These are phyloP conservation scores for Calosoma granatense DNA, from an alignment of 1,140 invertebrate genomes.

Conservation along the genomic window DNA sequence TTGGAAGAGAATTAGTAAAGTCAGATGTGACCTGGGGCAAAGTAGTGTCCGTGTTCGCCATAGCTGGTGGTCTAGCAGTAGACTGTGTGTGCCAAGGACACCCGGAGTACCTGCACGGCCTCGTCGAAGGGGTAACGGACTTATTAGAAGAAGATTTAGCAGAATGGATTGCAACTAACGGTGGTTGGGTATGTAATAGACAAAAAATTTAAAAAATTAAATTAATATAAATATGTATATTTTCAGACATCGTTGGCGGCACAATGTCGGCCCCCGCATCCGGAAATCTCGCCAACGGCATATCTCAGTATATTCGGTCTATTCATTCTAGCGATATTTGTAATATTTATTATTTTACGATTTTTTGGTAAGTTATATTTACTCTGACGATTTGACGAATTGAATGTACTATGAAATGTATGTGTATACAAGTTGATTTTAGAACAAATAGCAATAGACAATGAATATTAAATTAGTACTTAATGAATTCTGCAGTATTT, in stretches of 20 bases:
- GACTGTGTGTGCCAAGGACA: conserved; percentile 58
- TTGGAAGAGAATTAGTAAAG: conserved; percentile 48
- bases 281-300: background rate
- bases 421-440: too few species aligned
- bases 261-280: background rate
- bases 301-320: background rate
- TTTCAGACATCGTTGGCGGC: background rate
- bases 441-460: too few species aligned
- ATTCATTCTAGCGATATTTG: background rate
- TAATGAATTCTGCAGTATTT: too few species aligned
- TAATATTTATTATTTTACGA: background rate
- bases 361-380: background rate
- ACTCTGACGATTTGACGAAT: background rate
- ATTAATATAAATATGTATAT: conserved; percentile 1
- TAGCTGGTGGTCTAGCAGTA: conserved; percentile 56
- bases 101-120: conserved; percentile 49
- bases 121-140: conserved; percentile 48
- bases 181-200: conserved; percentile 52
- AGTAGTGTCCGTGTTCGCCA: conserved; percentile 54
- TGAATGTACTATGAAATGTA: too few species aligned
- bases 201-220: background rate
- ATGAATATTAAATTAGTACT: too few species aligned
- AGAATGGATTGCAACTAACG: conserved; percentile 56
- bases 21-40: conserved; percentile 55
- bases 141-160: conserved; percentile 56